Conservation (phyloP, 2,797 vertebrate genomes). For the Poecilia gillii region DNA sequence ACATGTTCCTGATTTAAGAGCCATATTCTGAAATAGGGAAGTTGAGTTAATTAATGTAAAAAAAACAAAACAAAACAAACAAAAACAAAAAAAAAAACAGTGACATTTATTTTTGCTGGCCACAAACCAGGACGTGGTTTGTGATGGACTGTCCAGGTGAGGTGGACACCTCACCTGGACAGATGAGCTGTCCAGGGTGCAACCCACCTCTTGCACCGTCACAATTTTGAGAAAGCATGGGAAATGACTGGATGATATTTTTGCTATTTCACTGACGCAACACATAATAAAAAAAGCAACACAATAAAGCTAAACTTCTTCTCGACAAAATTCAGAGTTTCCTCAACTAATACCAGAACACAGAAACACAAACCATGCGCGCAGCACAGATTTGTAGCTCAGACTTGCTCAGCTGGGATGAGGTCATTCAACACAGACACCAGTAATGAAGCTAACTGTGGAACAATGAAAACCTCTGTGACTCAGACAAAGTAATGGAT, state of each 20-base stretch:
- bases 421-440: constrained; percentile 55
- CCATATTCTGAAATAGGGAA: neutral
- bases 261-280: neutral
- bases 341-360: constrained; percentile 20
- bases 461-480: constrained; percentile 36
- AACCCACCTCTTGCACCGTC: neutral
- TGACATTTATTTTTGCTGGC: neutral
- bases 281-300: constrained; percentile 5
- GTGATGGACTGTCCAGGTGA: no score
- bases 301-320: neutral
- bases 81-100: no score
- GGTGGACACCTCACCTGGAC: no score
- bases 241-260: neutral
- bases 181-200: neutral
- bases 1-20: neutral
- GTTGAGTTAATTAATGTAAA: neutral
- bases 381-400: constrained; percentile 25
- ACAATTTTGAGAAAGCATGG: no score
- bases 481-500: constrained; percentile 27
- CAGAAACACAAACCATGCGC: neutral
- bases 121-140: no score
- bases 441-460: constrained; percentile 39
- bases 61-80: no score
- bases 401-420: constrained; percentile 54
- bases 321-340: constrained; percentile 3